Base-by-base conservation (phyloP, 2,113 vertebrate genomes). In the Cinclus cinclus region DNA sequence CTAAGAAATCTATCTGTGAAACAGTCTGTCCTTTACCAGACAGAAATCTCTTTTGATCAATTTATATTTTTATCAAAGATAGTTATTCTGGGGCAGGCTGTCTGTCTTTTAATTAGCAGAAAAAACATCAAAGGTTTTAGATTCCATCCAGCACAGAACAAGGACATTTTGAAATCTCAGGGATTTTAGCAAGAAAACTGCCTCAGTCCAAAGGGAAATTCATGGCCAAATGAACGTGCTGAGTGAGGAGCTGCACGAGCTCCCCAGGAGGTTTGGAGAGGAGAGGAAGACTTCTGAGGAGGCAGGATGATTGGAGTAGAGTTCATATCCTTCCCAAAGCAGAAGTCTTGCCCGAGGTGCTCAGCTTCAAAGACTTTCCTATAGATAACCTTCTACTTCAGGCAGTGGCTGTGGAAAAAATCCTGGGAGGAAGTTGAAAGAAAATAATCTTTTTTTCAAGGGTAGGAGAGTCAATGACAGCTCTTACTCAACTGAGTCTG, bases 31-130 rank as follows among this genome's bases (percentile, higher is more conserved):
- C 8, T 2, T 74, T 81, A 81, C 39, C 56, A 94, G 92, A 65
- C 52, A 90, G 78, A 88, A 95, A 78, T 93, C 71, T 90, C 90
- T 94, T 96, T 95, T 95, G 93, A 97, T 94, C 64, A 55, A 67
- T 86, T 91, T 65, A 73, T 83, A 68, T 90, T 90, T 96, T 92
- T 77, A 92, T 92, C 89, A 89, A 83, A 89, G 64, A 67, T 75
- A 67, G 95, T 75, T 89, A 85, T 86, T 94, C 83, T 83, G 46
- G 50, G 59, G 10, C 46, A 95, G 73, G 23, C 83, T 92, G 80
- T 58, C 94, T 94, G 5, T 87, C 94, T 94, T 94, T 87, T 94
- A 96, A 96, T 96, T 94, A 95, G 87, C 83, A 69, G 74, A 44
- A 31, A 69, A 93, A 92, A 87, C 56, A 94, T 97, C 86, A 95